phyloP scores from a whole-genome alignment of 1,140 invertebrate species.

The Cherax destructor region DNA sequence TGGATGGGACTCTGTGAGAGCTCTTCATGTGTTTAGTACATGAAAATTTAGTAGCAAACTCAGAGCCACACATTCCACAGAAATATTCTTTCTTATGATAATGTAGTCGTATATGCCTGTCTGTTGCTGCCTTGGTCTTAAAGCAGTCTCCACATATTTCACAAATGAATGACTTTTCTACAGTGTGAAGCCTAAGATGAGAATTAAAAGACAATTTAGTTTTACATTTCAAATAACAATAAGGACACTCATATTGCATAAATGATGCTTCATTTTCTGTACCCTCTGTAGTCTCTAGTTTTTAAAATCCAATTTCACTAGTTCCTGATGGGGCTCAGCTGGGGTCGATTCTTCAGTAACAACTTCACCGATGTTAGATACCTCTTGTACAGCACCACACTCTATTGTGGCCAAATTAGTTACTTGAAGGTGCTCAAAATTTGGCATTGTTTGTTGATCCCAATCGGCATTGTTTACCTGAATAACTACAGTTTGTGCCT shows the following conservation, averaged over 20 bases:
- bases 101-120: not conserved
- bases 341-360: not conserved
- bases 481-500: not conserved
- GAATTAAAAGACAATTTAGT: not conserved
- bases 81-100: conserved; percentile 8
- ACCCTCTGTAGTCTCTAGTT: not conserved
- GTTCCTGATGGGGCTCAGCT: not conserved
- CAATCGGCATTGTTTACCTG: not conserved
- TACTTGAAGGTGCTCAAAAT: not conserved
- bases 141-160: not conserved
- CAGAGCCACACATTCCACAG: not conserved
- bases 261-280: not conserved
- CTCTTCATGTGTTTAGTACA: conserved; percentile 2
- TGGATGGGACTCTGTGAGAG: not conserved
- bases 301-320: not conserved
- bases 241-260: not conserved
- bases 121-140: not conserved
- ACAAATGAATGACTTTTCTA: not conserved
- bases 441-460: not conserved
- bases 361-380: not conserved
- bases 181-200: not conserved
- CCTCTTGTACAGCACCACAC: not conserved
- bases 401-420: not conserved
- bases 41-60: not conserved
- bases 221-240: not conserved